Base-by-base conservation (phyloP, 1,140 invertebrate genomes). In the Drosophila repletoides region DNA sequence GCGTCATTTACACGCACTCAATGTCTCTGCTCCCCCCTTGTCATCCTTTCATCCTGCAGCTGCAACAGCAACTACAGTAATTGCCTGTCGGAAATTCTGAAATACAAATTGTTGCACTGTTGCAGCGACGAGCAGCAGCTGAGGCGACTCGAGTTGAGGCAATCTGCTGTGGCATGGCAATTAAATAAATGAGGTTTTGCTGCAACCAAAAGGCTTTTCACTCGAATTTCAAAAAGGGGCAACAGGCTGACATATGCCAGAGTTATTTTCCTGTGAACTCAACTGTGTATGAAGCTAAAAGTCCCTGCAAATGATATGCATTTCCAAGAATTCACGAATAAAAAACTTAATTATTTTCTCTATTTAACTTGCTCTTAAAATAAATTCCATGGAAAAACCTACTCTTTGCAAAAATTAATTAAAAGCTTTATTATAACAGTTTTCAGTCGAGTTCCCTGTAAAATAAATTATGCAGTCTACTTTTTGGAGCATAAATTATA, bases 81-180 rank as follows among this genome's bases (percentile, higher is more conserved):
- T 29, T 33, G 46, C 15, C 26, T 33, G 28, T 33, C 26, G 26
- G 15, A 49, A 49, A 36, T 43, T 34, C 14, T 9, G 14, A 19
- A 28, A 5, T n/a, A 45, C 31, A 67, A 67, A 46, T 61, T 53
- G 48, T 53, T 61, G 38, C 34, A 55, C 29, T 53, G 38, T 29
- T 55, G 40, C 60, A 45, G 14, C 7, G 12, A 9, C 51, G n/a
- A n/a, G n/a, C n/a, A n/a, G n/a, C n/a, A n/a, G n/a, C n/a, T n/a
- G n/a, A n/a, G n/a, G n/a, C n/a, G n/a, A 21, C 53, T 31, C 26
- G 38, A 33, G 15, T 28, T n/a, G n/a, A n/a, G n/a, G n/a, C 58
- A 17, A 51, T 15, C 12, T 59, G 21, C 21, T 26, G 40, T n/a
- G 29, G 21, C 21, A 34, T n/a, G 55, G 36, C 55, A 60, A 51